Evolutionary conservation across 2,888 invertebrate genomes (phyloP), one percentile per base, ranked within the genome.

Genomic region (Frankliniella fusca): DNA sequence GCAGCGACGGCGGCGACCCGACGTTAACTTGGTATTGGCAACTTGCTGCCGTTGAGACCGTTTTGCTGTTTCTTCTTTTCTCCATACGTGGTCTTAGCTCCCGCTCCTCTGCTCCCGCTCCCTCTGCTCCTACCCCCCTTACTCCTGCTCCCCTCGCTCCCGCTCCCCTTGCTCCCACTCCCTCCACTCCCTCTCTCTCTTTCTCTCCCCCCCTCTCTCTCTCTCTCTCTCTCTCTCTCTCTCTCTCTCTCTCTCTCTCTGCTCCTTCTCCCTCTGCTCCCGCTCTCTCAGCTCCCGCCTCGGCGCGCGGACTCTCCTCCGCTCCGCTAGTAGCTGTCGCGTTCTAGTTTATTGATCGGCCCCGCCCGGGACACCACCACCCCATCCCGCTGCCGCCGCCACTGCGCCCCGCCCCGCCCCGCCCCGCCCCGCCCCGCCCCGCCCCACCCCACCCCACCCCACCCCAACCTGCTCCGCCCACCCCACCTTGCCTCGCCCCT

Each of bases 341-440:
- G 70, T 70, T 70, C 70, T 70, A 70, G 70, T 70, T 70, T 70
- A 70, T 70, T 70, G 70, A 70, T 70, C 70, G 70, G 70, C 70
- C 70, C 70, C 23, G 23, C 54, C 54, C 54, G 50, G 50, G 50
- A 50, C 50, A 15, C 50, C 50, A 50, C 70, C 70, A 70, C 70
- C 70, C 70, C 23, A 23, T 23, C 70, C 70, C n/a, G n/a, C n/a
- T n/a, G n/a, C n/a, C n/a, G n/a, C n/a, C n/a, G n/a, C n/a, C 54
- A 20, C 54, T 3, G 54, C 3, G 54, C 3, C 50, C 50, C 15
- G 54, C 54, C 20, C 54, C 54, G 54, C 54, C 3, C 20, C 15
- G 54, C 54, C 20, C 54, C 54, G 50, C 50, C 10, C 50, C 50
- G 50, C n/a, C n/a, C n/a, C n/a, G n/a, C n/a, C n/a, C n/a, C n/a